phyloP scores from a whole-genome alignment of 2,113 vertebrate species.

The Mionectes macconnelli region DNA sequence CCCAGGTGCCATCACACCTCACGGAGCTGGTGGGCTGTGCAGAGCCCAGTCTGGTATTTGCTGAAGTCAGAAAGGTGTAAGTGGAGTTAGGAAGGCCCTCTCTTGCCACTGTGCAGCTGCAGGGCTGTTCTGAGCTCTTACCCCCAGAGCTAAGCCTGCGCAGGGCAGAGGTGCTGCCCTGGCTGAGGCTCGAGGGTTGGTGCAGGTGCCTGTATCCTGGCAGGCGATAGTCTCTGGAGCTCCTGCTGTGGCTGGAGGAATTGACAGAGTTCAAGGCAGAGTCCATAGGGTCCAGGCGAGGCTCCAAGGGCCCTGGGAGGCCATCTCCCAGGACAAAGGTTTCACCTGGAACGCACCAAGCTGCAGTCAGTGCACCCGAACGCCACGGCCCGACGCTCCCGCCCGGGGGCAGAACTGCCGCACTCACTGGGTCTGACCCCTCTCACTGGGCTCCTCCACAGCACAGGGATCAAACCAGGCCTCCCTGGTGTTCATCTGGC shows the following conservation, averaged over 20 bases:
- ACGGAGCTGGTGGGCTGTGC: background rate
- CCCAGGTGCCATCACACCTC: background rate
- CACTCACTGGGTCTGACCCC: background rate
- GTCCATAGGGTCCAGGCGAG: constrained; percentile 80
- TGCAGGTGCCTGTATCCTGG: constrained; percentile 79
- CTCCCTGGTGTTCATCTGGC: background rate
- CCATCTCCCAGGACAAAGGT: constrained; percentile 82
- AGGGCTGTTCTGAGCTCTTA: constrained; percentile 54
- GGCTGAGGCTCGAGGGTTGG: constrained; percentile 74
- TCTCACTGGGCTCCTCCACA: background rate
- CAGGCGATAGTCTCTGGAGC: constrained; percentile 73
- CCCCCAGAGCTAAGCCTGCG: constrained; percentile 83
- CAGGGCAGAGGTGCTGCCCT: constrained; percentile 68
- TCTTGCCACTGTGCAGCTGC: background rate
- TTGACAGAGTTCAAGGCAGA: constrained; percentile 82
- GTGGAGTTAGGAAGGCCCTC: background rate
- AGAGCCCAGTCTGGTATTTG: background rate
- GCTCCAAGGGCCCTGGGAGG: constrained; percentile 74
- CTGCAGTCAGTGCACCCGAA: constrained; percentile 38
- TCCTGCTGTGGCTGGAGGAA: constrained; percentile 72
- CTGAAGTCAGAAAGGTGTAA: background rate
- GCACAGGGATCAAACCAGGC: background rate
- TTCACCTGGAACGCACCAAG: constrained; percentile 78
- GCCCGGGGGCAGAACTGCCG: background rate
- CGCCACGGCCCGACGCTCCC: background rate